Percentiles rank a stretch among this genome's conserved stretches.
phyloP scores from a whole-genome alignment of 2,888 invertebrate genomes.

The Coleophora deauratella region DNA sequence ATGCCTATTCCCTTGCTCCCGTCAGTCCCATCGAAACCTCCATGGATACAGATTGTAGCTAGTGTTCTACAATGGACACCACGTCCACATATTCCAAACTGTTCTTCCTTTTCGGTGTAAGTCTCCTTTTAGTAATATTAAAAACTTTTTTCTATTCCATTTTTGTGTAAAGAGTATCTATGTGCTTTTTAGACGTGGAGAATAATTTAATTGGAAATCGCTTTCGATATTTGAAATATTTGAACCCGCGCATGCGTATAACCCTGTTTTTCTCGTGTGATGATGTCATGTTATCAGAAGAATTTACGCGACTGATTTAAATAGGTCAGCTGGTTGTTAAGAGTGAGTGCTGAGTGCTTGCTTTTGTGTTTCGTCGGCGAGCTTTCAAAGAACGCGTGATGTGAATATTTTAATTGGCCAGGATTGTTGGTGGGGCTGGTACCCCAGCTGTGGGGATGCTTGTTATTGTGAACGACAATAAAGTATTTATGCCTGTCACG shows the following conservation, averaged over 20 bases:
- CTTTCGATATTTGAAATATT: slow-evolving; percentile 11
- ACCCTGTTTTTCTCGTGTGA: slow-evolving; percentile 19
- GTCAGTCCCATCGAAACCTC: slow-evolving; percentile 39
- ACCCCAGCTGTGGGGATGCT: no score
- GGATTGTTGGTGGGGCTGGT: no score
- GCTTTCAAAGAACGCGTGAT: no score
- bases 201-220: slow-evolving; percentile 4
- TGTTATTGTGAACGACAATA: no score
- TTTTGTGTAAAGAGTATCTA: background rate
- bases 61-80: slow-evolving; percentile 22
- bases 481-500: no score
- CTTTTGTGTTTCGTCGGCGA: slow-evolving; percentile 14
- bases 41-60: slow-evolving; percentile 11
- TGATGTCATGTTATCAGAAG: slow-evolving; percentile 23
- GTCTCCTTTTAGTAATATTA: slow-evolving; percentile 20
- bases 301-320: slow-evolving; percentile 20
- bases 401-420: no score
- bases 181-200: background rate
- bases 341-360: slow-evolving; percentile 8
- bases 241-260: slow-evolving; percentile 22
- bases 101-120: slow-evolving; percentile 50
- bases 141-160: background rate
- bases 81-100: slow-evolving; percentile 39
- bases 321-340: slow-evolving; percentile 19
- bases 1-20: slow-evolving; percentile 31